Percentiles rank a stretch among this genome's conserved stretches.
Evolutionary conservation across 2,797 vertebrate genomes (phyloP).

Genomic region (Esox masquinongy): DNA sequence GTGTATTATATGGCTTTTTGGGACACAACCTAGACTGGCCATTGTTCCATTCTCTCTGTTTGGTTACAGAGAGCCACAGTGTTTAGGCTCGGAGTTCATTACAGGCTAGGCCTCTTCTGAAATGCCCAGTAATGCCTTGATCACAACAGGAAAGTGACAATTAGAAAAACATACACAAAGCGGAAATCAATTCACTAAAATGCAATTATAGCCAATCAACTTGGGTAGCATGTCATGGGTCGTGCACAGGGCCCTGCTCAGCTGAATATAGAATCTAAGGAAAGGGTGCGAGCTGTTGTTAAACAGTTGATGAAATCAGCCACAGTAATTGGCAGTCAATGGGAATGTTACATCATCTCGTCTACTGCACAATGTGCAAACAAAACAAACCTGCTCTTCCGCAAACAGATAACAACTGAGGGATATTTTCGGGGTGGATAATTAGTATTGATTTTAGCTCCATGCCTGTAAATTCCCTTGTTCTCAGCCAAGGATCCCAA

Average conservation of each 20-base stretch:
- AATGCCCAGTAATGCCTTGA: slow-evolving; percentile 34
- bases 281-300: slow-evolving; percentile 28
- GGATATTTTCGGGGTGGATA: no score
- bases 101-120: slow-evolving; percentile 18
- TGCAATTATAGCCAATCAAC: slow-evolving; percentile 48
- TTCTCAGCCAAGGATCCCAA: no score
- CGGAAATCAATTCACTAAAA: slow-evolving; percentile 45
- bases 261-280: slow-evolving; percentile 35
- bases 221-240: slow-evolving; percentile 22
- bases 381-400: not conserved
- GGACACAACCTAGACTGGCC: slow-evolving; percentile 4
- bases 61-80: slow-evolving; percentile 4
- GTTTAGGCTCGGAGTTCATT: slow-evolving; percentile 35
- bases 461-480: no score
- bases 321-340: slow-evolving; percentile 38
- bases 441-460: no score
- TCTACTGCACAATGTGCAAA: not conserved
- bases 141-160: slow-evolving; percentile 32
- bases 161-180: slow-evolving; percentile 40
- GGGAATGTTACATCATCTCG: slow-evolving; percentile 17
- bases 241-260: slow-evolving; percentile 19
- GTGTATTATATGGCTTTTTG: no score
- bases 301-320: slow-evolving; percentile 29
- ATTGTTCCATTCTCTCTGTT: slow-evolving; percentile 12
- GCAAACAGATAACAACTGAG: not conserved